Evolutionary conservation across 2,797 vertebrate genomes (phyloP), one percentile per base, ranked within the genome.

Genomic region (Bovichtus diacanthus): DNA sequence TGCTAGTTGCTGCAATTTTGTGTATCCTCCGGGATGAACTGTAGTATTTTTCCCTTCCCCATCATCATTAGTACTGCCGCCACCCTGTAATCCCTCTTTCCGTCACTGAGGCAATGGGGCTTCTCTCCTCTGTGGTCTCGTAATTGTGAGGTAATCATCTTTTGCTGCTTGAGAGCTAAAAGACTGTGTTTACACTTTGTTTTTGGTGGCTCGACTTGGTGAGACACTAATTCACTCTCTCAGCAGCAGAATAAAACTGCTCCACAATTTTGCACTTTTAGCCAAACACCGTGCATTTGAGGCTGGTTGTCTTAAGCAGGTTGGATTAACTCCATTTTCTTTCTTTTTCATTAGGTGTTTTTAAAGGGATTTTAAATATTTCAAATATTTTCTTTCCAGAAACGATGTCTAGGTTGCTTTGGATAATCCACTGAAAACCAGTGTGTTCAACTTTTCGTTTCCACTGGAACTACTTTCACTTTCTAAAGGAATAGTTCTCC

Each of bases 141-240:
- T 93, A 94, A 92, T 93, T 92, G 88, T 89, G 84, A 88, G 81
- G 90, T 91, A 92, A 94, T 94, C 89, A 91, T 93, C 90, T 90
- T 90, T 89, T 88, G 81, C 86, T 86, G 86, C 85, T 89, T 84
- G 91, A 92, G 89, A 87, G 85, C 84, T 81, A 81, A 88, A 92
- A 90, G 74, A 89, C 87, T 88, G 88, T 93, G 88, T 92, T 93
- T 93, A 93, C 87, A 87, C 85, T 90, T 86, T 7, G 29, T 80
- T 92, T 92, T 87, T 90, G 88, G 88, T 74, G 38, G 78, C 68
- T 87, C 8, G 7, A 86, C 85, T 92, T 89, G 88, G 81, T 71
- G 44, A 92, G 78, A 85, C 85, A 73, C 81, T 87, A 87, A 91
- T 91, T 92, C 91, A 82, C 85, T 89, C 85, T 88, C 74, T 74